These are phyloP conservation scores for Trichogramma pretiosum DNA, from an alignment of 1,140 invertebrate species.

Conservation along the genomic window DNA sequence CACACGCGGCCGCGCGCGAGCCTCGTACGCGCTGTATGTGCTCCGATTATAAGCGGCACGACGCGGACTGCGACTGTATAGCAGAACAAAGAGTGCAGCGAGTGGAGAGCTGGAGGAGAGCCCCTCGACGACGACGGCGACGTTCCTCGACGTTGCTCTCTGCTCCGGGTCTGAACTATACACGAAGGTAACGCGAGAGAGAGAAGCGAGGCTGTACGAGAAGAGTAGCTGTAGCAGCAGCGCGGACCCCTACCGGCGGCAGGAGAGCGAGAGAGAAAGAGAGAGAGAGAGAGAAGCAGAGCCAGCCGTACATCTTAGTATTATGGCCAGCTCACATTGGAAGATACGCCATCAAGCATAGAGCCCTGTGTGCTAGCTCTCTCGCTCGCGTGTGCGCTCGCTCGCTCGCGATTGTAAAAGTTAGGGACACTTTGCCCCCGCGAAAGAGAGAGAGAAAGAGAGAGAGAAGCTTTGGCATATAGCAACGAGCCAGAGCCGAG, in stretches of 20 bases:
- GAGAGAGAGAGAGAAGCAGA: not conserved
- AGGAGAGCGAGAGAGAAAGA: slow-evolving; percentile 1
- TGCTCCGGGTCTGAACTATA: no score
- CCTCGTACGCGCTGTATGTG: no score
- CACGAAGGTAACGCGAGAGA: not conserved
- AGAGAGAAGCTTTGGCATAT: slow-evolving; percentile 17
- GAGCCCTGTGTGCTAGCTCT: no score
- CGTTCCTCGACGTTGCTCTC: no score
- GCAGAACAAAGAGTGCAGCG: no score
- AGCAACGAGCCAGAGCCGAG: no score
- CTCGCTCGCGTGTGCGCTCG: slow-evolving; percentile 44
- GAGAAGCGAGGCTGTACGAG: not conserved
- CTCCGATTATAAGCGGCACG: no score
- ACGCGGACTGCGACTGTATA: no score
- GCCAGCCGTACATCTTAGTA: slow-evolving; percentile 65
- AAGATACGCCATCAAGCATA: slow-evolving; percentile 71
- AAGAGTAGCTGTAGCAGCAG: not conserved
- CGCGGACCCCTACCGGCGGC: not conserved
- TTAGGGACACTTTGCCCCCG: slow-evolving; percentile 51
- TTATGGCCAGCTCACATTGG: slow-evolving; percentile 68
- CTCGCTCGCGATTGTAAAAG: slow-evolving; percentile 52
- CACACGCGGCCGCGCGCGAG: no score
- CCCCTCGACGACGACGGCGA: no score
- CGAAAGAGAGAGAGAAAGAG: not conserved
- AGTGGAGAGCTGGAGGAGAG: no score